Percentiles rank a stretch among this genome's conserved stretches.
These are phyloP conservation scores for Phytoseiulus persimilis DNA, from an alignment of 2,888 invertebrate species.

Conservation along the genomic window DNA sequence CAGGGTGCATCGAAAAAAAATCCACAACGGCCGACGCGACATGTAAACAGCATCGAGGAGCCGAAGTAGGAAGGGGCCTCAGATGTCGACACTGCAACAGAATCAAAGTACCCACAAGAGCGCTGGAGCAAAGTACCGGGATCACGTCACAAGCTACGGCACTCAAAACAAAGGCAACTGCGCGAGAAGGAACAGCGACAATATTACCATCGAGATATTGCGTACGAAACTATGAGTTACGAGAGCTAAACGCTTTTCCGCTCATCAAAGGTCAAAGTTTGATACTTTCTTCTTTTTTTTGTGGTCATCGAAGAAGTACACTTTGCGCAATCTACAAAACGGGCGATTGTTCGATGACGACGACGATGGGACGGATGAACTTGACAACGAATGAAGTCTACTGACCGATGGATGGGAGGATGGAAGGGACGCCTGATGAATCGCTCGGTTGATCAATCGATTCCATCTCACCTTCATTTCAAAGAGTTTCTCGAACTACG, in stretches of 20 bases:
- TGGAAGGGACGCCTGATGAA: not conserved
- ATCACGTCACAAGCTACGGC: not conserved
- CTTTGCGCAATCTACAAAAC: not conserved
- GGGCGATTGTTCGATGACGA: not conserved
- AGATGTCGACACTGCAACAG: not conserved
- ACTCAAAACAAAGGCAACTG: not conserved
- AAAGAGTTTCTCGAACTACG: not conserved
- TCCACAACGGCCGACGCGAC: not conserved
- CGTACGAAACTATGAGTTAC: not conserved
- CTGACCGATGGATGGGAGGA: not conserved
- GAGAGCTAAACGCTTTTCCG: not conserved
- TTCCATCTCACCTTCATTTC: not conserved
- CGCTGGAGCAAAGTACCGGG: not conserved
- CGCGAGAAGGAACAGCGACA: not conserved
- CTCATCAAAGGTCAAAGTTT: not conserved
- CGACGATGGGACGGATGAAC: not conserved
- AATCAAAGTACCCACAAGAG: not conserved
- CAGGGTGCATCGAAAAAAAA: not conserved
- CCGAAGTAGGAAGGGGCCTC: not conserved
- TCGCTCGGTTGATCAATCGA: slow-evolving; percentile 5
- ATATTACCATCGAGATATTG: not conserved
- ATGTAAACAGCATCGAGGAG: not conserved
- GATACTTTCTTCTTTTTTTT: not conserved
- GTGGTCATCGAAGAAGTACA: not conserved
- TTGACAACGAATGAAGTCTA: not conserved